Base-by-base conservation (phyloP, 1,140 invertebrate species). In the Tachypleus tridentatus region DNA sequence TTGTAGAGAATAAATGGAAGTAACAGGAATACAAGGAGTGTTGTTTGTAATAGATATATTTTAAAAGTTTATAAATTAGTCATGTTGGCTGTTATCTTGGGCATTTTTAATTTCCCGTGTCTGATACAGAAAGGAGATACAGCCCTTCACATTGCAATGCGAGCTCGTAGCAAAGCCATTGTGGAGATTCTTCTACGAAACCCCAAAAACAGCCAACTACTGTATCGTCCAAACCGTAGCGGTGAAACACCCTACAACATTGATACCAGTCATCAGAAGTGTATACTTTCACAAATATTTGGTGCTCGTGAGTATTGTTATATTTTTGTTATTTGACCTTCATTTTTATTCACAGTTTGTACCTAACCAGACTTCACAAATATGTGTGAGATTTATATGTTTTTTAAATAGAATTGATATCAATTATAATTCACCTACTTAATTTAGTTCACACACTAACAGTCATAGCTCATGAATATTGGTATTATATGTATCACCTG, bases 211-310 rank as follows among this genome's bases (percentile, higher is more conserved):
- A 95, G 92, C 75, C 94, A 97, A 73, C 79, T 98, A 58, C 77
- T 99, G 7, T 99, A 99, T 78, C 82, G 92, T 71, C 93, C 93
- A 5, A 99, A 99, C 77, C 87, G 91, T 74, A 81, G 87, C 49
- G 93, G 94, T 49, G 95, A 99, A 77, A 99, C 96, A 0, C 94
- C 97, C 0, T 99, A 99, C 77, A 96, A 93, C 74, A 97, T 99
- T 70, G 97, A 99, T 79, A 86, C 92, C 68, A 88, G 86, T 73
- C 89, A 97, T 78, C 88, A 91, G 69, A 96, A 95, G 76, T 91
- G 92, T 3, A 95, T 98, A 70, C 79, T 98, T 49, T 89, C 91
- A 58, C 92, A 97, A 75, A 93, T 98, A 69, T 97, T 96, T 80
- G 94, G 94, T 48, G 89, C 92, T 58, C 81, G 93, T 85, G 82